Evolutionary conservation across 1,140 invertebrate species (phyloP).

Genomic region (Heliothis virescens): DNA sequence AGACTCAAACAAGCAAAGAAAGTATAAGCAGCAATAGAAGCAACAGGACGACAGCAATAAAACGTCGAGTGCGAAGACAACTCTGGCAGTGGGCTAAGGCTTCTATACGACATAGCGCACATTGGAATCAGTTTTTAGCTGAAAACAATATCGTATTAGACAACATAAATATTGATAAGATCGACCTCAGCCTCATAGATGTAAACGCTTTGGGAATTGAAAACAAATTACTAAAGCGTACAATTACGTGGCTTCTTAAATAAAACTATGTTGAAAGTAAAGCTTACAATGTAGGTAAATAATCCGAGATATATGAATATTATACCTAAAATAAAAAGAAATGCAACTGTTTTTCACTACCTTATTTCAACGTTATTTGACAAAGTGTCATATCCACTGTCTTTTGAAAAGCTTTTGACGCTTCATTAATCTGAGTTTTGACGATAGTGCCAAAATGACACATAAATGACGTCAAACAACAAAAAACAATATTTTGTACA

Average conservation of each 20-base stretch:
- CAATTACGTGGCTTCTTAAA: conserved; percentile 53
- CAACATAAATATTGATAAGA: conserved; percentile 53
- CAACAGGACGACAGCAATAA: conserved; percentile 23
- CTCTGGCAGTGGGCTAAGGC: conserved; percentile 51
- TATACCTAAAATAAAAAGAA: background rate
- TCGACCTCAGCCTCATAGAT: conserved; percentile 54
- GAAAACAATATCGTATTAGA: conserved; percentile 55
- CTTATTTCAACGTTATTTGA: too few species aligned
- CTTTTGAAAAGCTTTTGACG: too few species aligned
- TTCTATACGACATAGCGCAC: conserved; percentile 36
- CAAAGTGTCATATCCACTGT: too few species aligned
- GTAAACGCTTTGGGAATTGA: conserved; percentile 54
- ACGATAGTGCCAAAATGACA: too few species aligned
- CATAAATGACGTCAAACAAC: too few species aligned
- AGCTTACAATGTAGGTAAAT: too few species aligned
- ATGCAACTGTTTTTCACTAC: too few species aligned
- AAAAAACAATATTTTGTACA: too few species aligned
- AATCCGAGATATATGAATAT: too few species aligned
- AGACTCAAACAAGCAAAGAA: background rate
- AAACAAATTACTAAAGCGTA: conserved; percentile 52
- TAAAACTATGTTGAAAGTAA: conserved; percentile 20
- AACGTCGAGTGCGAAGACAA: conserved; percentile 45
- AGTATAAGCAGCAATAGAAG: background rate
- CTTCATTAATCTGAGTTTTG: too few species aligned
- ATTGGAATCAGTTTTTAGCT: conserved; percentile 43